Base-by-base conservation (phyloP, 2,797 vertebrate species). In the Phyllotis vaccarum region DNA sequence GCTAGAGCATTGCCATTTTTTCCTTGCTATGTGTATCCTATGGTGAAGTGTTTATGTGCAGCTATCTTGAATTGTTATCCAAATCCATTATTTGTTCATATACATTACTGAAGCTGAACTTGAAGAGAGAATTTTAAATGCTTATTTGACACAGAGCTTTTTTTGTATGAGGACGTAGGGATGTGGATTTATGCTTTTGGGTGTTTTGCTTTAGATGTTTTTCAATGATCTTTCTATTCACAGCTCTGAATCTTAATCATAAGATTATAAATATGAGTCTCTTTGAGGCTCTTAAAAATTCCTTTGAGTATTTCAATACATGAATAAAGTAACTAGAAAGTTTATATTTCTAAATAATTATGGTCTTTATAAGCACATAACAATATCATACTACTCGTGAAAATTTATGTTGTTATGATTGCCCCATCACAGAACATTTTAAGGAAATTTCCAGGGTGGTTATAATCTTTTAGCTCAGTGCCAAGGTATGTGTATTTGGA, bases 291-390 rank as follows among this genome's bases (percentile, higher is more conserved):
- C 52, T 91, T 60, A 80, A 54, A 94, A n/a, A 68, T 46, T 74
- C n/a, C 31, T 86, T 58, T 70, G 43, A 92, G 19, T 52, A 11
- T 37, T 86, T 95, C 52, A 64, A 8, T 62, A 82, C 83, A 75
- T 88, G 87, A 87, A 79, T 31, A 24, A 62, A 90, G 68, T 72
- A 72, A 70, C 14, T 31, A 83, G 27, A 17, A 82, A 64, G 76
- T 72, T 91, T 56, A 85, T 34, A 85, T 75, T 95, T 89, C 78
- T 80, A 89, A 91, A 54, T 76, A 79, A 85, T 60, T 17, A 40
- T 52, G 62, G n/a, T 31, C 43, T 83, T 80, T 75, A 58, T 24
- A 86, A 82, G 85, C 60, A 75, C 19, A 13, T 0, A 86, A 74
- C 66, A n/a, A 3, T 17, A 64, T 49, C 14, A 3, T 4, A 29